phyloP scores from a whole-genome alignment of 2,797 vertebrate genomes.

The Botia kubotai region DNA sequence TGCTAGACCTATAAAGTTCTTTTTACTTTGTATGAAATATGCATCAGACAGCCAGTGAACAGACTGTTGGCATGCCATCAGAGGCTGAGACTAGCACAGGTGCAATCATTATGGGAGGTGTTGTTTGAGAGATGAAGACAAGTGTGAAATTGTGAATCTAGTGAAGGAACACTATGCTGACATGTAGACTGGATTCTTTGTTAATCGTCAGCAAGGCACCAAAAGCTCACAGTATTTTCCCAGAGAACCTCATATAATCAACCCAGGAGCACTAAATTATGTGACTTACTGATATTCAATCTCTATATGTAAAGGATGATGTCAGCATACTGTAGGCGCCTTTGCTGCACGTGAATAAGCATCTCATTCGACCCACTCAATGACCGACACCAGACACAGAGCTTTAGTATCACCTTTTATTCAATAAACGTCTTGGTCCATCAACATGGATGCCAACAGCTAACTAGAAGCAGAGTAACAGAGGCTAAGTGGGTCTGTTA shows the following conservation, averaged over 20 bases:
- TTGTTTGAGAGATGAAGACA: neutral
- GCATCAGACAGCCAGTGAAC: too few species aligned
- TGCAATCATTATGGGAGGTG: neutral
- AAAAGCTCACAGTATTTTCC: constrained; percentile 33
- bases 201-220: constrained; percentile 13
- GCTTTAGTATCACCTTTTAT: constrained; percentile 65
- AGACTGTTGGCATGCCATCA: too few species aligned
- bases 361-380: constrained; percentile 50
- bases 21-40: too few species aligned
- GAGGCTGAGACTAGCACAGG: neutral
- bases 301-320: constrained; percentile 34
- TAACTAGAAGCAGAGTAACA: constrained; percentile 60
- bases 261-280: constrained; percentile 38
- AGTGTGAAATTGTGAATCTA: neutral
- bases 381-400: constrained; percentile 57
- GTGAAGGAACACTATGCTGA: neutral
- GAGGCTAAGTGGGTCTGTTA: constrained; percentile 57
- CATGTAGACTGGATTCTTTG: neutral
- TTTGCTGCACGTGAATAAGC: neutral
- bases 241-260: constrained; percentile 49
- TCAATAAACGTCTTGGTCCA: constrained; percentile 65
- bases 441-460: constrained; percentile 64
- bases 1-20: too few species aligned
- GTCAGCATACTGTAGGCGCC: neutral
- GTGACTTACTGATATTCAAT: constrained; percentile 55